Evolutionary conservation across 2,797 vertebrate genomes (phyloP).

Genomic region (Onychomys arenicola): DNA sequence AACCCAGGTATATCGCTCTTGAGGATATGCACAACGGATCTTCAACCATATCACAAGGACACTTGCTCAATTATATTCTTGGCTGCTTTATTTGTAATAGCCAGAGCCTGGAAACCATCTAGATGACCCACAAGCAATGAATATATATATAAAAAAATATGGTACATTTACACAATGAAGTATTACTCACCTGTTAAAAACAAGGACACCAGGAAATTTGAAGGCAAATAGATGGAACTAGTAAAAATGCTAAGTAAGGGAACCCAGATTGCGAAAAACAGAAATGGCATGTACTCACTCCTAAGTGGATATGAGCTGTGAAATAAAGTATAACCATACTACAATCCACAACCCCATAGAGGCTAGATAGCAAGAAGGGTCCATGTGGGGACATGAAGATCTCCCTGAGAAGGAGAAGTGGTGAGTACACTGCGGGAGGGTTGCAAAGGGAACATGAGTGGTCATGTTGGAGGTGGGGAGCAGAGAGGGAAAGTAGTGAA

Average conservation of each 20-base stretch:
- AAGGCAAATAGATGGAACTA: neutral
- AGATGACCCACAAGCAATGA: neutral
- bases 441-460: neutral
- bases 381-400: neutral
- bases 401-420: neutral
- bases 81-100: neutral
- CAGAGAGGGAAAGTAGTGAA: neutral
- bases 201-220: neutral
- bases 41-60: neutral
- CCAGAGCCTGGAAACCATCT: neutral
- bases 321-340: neutral
- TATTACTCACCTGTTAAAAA: neutral
- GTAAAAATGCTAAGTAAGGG: neutral
- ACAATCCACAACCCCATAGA: neutral
- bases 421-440: neutral
- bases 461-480: neutral
- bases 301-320: too few relatives aligned
- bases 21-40: neutral
- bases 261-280: too few relatives aligned
- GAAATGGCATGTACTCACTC: too few relatives aligned
- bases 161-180: neutral
- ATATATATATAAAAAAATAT: neutral
- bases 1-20: neutral
- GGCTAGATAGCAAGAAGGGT: neutral
- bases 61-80: neutral